Percentiles rank a stretch among this genome's conserved stretches.
These are phyloP conservation scores for Parapristionchus giblindavisi DNA, from an alignment of 2,888 invertebrate genomes.

Conservation along the genomic window DNA sequence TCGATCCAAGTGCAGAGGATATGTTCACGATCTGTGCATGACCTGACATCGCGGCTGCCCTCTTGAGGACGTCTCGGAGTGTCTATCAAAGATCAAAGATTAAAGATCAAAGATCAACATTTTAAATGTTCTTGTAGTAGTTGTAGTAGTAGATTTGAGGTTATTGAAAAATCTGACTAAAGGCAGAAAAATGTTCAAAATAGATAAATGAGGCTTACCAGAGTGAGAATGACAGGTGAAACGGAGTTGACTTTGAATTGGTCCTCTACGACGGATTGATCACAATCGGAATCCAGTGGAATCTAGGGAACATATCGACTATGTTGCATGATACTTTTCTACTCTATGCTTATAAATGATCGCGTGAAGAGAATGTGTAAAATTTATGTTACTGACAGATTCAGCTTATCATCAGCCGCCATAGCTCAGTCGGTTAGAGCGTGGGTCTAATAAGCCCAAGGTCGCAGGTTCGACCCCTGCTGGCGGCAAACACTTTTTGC, in stretches of 20 bases:
- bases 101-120: neutral
- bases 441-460: slow-evolving; percentile 49
- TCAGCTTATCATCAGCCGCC: too few relatives aligned
- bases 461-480: slow-evolving; percentile 48
- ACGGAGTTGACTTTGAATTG: slow-evolving; percentile 33
- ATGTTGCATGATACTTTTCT: too few relatives aligned
- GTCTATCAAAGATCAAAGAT: neutral
- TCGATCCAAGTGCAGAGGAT: slow-evolving; percentile 26
- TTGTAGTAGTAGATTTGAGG: neutral
- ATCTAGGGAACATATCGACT: too few relatives aligned
- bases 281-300: too few relatives aligned
- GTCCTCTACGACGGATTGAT: neutral
- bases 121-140: neutral
- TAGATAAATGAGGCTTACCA: neutral
- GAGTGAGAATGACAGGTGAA: slow-evolving; percentile 7
- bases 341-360: too few relatives aligned
- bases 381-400: too few relatives aligned
- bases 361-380: too few relatives aligned
- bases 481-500: slow-evolving; percentile 33
- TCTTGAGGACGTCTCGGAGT: neutral
- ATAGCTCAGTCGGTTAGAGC: slow-evolving; percentile 49
- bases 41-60: neutral
- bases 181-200: neutral
- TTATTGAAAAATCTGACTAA: neutral
- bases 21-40: slow-evolving; percentile 26